Evolutionary conservation across 1,140 invertebrate species (phyloP).

Genomic region (Uloborus diversus): DNA sequence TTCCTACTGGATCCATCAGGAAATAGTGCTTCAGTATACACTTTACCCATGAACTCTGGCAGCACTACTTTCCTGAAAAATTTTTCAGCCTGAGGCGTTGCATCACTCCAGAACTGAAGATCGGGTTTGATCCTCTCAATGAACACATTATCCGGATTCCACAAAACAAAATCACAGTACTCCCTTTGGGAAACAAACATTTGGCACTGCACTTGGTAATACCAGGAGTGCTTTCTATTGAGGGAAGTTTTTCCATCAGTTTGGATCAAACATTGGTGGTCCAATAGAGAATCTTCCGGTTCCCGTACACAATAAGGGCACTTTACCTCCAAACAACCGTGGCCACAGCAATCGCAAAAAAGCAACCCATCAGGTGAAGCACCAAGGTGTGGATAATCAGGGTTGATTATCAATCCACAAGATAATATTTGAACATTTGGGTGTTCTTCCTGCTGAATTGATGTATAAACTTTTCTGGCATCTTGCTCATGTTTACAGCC

Average conservation of each 20-base stretch:
- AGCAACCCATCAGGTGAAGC: not conserved
- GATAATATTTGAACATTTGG: not conserved
- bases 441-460: not conserved
- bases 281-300: not conserved
- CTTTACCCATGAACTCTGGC: not conserved
- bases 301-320: not conserved
- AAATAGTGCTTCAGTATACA: too few species aligned
- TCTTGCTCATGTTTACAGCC: not conserved
- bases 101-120: not conserved
- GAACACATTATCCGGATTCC: conserved; percentile 56
- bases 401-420: not conserved
- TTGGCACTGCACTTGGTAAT: conserved; percentile 65
- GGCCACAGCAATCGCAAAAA: not conserved
- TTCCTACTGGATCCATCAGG: too few species aligned
- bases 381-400: not conserved
- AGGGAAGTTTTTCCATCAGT: conserved; percentile 54
- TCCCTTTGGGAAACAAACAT: conserved; percentile 61
- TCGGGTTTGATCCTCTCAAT: conserved; percentile 10
- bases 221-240: conserved; percentile 63
- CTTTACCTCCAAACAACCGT: not conserved
- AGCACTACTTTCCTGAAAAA: not conserved
- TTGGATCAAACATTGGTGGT: not conserved
- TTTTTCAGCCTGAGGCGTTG: not conserved
- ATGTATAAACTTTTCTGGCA: not conserved
- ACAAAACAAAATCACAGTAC: conserved; percentile 65